Base-by-base conservation (phyloP, 2,888 invertebrate species). In the Capitulum mitella region DNA sequence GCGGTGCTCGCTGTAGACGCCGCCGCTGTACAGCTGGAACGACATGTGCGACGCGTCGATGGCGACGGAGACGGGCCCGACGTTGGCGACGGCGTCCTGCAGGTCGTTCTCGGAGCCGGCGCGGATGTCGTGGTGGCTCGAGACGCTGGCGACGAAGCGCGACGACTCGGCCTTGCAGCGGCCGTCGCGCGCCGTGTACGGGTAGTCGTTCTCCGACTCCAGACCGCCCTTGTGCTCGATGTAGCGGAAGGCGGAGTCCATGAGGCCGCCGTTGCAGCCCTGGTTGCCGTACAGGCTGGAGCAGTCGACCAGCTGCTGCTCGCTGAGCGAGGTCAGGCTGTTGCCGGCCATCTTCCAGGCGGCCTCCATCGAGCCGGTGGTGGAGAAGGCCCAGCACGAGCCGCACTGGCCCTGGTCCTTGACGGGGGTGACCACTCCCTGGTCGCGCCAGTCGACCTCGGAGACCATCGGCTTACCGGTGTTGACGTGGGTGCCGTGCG, bases 1-100 rank as follows among this genome's bases (percentile, higher is more conserved):
- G n/a, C n/a, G n/a, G n/a, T n/a, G n/a, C n/a, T n/a, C n/a, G n/a
- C n/a, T 87, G n/a, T n/a, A n/a, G n/a, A n/a, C n/a, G n/a, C n/a
- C n/a, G n/a, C n/a, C n/a, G n/a, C n/a, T n/a, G n/a, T 95, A 95
- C 85, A 93, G 91, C 87, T 95, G 94, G 91, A 96, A 95, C 82
- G 91, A 90, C 85, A 90, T 89, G 82, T 91, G 92, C 74, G 92
- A 91, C 81, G 96, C 96, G 88, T 97, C 95, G 84, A 96, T 95
- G 83, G 94, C 95, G 77, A 95, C 91, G 16, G 94, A 90, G 77
- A 95, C 88, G 19, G 96, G 96, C 0, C 96, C 96, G 81, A 92
- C 86, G 0, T 92, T 92, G 79, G 95, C 95, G 77, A 95, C 90
- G 26, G 95, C 96, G 80, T 89, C 86, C 87, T 89, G 89, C 83